phyloP scores from a whole-genome alignment of 1,140 invertebrate genomes.

The Tribolium castaneum region DNA sequence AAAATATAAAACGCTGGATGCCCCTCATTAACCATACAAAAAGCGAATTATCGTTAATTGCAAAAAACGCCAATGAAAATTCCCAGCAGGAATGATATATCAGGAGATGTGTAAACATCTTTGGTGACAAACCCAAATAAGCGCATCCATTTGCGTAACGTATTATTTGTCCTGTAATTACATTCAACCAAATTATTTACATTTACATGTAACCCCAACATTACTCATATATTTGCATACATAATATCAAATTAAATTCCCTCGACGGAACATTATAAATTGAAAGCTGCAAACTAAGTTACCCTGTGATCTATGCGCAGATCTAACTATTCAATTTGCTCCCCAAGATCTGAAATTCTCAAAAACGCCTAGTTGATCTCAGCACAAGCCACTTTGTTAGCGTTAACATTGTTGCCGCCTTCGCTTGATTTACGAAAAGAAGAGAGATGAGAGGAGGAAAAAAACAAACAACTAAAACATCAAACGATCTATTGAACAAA shows the following conservation, averaged over 20 bases:
- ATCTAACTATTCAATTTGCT: conserved; percentile 20
- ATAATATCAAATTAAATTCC: conserved; percentile 34
- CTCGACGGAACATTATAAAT: conserved; percentile 27
- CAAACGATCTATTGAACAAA: conserved; percentile 11
- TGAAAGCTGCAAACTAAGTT: conserved; percentile 34
- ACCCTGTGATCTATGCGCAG: conserved; percentile 30
- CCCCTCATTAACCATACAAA: background rate
- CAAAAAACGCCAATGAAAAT: background rate
- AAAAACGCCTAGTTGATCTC: conserved; percentile 3
- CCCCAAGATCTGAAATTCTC: conserved; percentile 1
- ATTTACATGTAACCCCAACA: conserved; percentile 32
- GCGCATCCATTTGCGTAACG: conserved; percentile 1
- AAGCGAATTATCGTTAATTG: background rate
- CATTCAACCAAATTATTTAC: conserved; percentile 27
- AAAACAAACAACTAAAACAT: conserved; percentile 7
- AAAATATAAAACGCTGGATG: background rate
- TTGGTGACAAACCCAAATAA: background rate
- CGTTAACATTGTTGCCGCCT: conserved; percentile 11
- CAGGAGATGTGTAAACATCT: background rate
- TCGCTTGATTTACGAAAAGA: conserved; percentile 16
- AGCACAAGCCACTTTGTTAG: conserved; percentile 2
- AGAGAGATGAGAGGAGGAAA: background rate
- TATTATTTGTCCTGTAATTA: conserved; percentile 28
- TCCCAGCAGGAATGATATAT: background rate
- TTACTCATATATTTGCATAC: conserved; percentile 36